phyloP scores from a whole-genome alignment of 2,797 vertebrate species.

The Myripristis murdjan region DNA sequence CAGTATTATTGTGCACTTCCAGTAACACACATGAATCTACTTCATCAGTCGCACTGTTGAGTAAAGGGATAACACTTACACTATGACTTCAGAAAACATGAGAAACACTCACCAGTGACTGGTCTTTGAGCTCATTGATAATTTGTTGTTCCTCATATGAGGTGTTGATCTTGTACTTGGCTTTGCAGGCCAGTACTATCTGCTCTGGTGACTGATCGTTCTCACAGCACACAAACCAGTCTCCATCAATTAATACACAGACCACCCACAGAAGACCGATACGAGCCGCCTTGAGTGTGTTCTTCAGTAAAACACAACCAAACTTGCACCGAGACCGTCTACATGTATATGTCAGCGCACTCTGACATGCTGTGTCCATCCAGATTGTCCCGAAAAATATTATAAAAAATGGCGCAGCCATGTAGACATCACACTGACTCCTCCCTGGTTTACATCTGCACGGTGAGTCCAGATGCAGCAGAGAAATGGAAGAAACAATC shows the following conservation, averaged over 20 bases:
- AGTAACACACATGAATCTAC: no score
- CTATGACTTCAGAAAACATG: no score
- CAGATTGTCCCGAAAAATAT: neutral
- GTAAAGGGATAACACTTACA: no score
- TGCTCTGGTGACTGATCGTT: no score
- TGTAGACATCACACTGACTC: neutral
- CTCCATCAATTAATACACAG: conserved; percentile 15
- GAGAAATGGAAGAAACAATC: conserved; percentile 9
- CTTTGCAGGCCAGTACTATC: no score
- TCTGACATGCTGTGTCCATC: neutral
- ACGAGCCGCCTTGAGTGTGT: neutral
- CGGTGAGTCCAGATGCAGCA: neutral
- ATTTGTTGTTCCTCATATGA: no score
- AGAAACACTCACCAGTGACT: no score
- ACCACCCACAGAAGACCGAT: neutral
- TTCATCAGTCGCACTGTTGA: no score
- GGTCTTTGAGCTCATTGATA: no score
- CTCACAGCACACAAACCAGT: conserved; percentile 22
- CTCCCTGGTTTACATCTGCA: neutral
- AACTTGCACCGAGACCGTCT: no score
- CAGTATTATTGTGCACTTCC: no score
- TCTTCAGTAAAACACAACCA: neutral
- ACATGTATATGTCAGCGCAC: neutral
- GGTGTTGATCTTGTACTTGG: no score
- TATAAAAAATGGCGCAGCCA: neutral